Conservation (phyloP, 2,113 vertebrate genomes). For the Odocoileus virginianus region DNA sequence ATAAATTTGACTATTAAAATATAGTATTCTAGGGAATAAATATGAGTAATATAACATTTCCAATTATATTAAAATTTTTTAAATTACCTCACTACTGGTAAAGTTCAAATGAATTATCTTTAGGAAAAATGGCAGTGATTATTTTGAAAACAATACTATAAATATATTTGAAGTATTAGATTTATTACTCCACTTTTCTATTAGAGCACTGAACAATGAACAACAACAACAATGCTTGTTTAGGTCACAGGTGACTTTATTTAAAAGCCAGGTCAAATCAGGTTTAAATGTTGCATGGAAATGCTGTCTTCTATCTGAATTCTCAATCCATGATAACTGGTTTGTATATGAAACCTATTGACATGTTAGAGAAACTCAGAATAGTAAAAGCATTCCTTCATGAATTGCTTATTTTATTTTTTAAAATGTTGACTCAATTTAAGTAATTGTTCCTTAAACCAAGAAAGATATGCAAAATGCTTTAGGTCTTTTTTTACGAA, state of each 20-base stretch:
- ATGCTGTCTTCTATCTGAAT: neutral
- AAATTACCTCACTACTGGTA: neutral
- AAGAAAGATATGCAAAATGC: neutral
- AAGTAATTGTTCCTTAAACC: neutral
- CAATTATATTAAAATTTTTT: neutral
- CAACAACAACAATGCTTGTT: neutral
- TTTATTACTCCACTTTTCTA: neutral
- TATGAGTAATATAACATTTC: neutral
- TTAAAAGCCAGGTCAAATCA: neutral
- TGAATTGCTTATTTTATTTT: neutral
- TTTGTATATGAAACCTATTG: neutral
- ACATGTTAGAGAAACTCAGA: neutral
- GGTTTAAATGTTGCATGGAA: neutral
- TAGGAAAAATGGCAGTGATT: neutral
- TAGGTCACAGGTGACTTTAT: neutral
- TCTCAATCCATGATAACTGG: neutral
- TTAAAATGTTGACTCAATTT: neutral
- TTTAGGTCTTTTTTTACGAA: neutral
- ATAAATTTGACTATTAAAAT: neutral
- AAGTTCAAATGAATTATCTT: neutral
- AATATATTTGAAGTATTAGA: neutral
- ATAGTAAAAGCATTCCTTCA: neutral
- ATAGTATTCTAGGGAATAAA: neutral
- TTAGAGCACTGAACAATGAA: neutral
- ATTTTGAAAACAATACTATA: neutral